These are phyloP conservation scores for Thereva unica DNA, from an alignment of 2,888 invertebrate genomes.

Conservation along the genomic window DNA sequence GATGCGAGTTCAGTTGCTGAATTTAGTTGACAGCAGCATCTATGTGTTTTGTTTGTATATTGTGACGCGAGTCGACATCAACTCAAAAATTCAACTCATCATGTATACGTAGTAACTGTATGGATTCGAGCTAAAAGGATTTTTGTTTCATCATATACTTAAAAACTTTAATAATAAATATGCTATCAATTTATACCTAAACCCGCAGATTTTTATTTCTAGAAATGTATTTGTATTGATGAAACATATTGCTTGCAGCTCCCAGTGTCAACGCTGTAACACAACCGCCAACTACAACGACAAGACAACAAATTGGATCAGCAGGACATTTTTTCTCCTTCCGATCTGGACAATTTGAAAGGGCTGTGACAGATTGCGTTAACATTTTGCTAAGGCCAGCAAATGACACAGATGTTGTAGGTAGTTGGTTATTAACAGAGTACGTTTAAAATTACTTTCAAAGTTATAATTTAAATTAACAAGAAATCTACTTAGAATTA, in stretches of 20 bases:
- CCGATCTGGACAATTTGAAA: conserved; percentile 73
- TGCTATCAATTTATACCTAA: too few relatives aligned
- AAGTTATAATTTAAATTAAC: not conserved
- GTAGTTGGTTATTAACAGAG: conserved; percentile 82
- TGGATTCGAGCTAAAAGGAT: too few relatives aligned
- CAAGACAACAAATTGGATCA: conserved; percentile 38
- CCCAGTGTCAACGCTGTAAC: not conserved
- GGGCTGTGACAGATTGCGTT: conserved; percentile 73
- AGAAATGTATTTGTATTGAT: too few relatives aligned
- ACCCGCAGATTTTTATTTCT: too few relatives aligned
- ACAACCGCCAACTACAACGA: conserved; percentile 3
- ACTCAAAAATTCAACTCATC: too few relatives aligned
- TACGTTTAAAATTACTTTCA: conserved; percentile 57
- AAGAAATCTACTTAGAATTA: conserved; percentile 67
- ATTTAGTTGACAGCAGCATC: too few relatives aligned
- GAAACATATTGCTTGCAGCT: not conserved
- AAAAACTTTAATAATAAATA: too few relatives aligned
- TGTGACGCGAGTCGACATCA: too few relatives aligned
- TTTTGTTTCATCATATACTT: too few relatives aligned
- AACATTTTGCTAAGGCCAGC: conserved; percentile 67
- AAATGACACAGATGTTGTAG: conserved; percentile 71
- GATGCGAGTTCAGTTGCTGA: too few relatives aligned
- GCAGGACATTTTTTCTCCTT: conserved; percentile 63
- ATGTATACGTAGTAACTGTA: too few relatives aligned
- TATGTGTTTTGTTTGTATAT: too few relatives aligned